phyloP scores from a whole-genome alignment of 2,113 vertebrate genomes.

The Rhinoptilus africanus region DNA sequence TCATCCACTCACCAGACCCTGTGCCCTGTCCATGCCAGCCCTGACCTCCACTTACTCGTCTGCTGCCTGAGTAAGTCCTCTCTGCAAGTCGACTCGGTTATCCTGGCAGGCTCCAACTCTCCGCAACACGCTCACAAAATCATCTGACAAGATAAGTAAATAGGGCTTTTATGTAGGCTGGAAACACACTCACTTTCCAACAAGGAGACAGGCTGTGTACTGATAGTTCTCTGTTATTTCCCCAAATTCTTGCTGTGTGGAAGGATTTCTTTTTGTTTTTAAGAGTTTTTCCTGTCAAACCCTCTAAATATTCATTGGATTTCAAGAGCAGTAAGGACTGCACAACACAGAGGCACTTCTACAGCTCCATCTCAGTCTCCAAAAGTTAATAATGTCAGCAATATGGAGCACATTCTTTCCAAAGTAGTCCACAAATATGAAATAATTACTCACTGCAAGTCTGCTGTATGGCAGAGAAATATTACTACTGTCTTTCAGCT shows the following conservation, averaged over 20 bases:
- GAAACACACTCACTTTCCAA: not conserved
- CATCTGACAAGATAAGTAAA: not conserved
- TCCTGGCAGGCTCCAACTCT: not conserved
- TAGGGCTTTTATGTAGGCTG: not conserved
- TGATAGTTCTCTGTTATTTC: not conserved
- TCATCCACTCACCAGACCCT: not conserved
- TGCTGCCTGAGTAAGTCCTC: not conserved
- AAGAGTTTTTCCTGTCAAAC: not conserved
- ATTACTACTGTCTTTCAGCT: conserved; percentile 21
- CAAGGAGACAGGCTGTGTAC: not conserved
- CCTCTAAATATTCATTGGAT: not conserved
- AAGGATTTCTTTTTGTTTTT: not conserved
- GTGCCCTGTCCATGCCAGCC: not conserved
- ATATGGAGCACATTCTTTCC: conserved; percentile 24
- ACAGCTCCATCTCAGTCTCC: conserved; percentile 3
- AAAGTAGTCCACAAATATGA: conserved; percentile 31
- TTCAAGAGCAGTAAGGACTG: not conserved
- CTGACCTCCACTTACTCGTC: not conserved
- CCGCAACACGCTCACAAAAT: not conserved
- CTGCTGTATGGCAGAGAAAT: conserved; percentile 42
- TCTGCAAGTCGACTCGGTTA: not conserved
- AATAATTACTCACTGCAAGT: conserved; percentile 36
- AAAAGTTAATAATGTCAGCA: conserved; percentile 32
- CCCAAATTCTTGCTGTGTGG: not conserved
- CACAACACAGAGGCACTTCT: not conserved